Evolutionary conservation across 30 jellyfish, hydroid and myxozoan species (phyloP).

Genomic region (Hydractinia echinata): DNA sequence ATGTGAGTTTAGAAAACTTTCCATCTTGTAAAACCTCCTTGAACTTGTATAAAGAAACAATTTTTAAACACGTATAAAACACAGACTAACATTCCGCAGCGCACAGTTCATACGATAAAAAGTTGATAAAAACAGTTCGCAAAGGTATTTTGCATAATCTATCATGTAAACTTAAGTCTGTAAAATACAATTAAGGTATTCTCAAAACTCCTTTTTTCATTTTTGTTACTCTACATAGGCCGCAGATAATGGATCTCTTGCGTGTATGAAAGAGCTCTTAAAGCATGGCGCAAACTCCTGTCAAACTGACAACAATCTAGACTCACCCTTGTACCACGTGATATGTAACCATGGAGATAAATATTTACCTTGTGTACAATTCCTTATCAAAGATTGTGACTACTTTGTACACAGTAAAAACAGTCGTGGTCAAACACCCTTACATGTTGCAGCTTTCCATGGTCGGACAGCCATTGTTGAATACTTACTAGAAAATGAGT

Average conservation of each 20-base stretch:
- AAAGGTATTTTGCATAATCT: too few relatives aligned
- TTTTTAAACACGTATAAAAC: too few relatives aligned
- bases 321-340: neutral
- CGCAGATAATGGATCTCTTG: neutral
- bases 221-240: neutral
- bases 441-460: neutral
- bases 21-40: too few relatives aligned
- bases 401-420: neutral
- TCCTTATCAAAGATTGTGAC: neutral
- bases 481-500: neutral
- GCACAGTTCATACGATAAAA: too few relatives aligned
- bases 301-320: neutral
- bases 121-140: too few relatives aligned
- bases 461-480: neutral
- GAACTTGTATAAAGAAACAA: too few relatives aligned
- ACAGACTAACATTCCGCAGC: too few relatives aligned
- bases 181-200: too few relatives aligned
- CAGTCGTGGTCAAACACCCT: neutral
- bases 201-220: too few relatives aligned
- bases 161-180: too few relatives aligned
- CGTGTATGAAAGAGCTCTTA: neutral
- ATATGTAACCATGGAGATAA: neutral
- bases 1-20: too few relatives aligned
- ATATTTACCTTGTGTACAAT: neutral
- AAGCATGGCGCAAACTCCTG: neutral